These are phyloP conservation scores for Lepidochrysops patricia DNA, from an alignment of 2,888 invertebrate species.

Conservation along the genomic window DNA sequence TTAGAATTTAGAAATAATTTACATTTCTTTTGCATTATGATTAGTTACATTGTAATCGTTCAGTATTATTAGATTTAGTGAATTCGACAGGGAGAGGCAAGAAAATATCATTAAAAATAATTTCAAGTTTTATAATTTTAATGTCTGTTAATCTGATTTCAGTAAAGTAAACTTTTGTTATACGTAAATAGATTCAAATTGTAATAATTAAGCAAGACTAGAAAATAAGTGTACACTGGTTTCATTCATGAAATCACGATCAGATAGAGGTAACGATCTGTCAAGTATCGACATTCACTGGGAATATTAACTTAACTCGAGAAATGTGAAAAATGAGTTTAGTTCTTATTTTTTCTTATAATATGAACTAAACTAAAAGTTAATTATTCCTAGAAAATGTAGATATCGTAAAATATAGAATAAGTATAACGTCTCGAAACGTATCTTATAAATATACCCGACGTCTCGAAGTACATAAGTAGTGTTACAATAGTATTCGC, in stretches of 20 bases:
- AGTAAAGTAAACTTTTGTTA: neutral
- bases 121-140: neutral
- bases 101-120: too few species aligned
- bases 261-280: neutral
- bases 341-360: too few species aligned
- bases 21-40: neutral
- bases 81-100: too few species aligned
- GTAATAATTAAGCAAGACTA: neutral
- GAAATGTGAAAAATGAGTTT: too few species aligned
- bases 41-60: neutral
- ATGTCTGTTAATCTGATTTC: neutral
- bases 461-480: neutral
- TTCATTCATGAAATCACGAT: neutral
- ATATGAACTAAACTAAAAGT: too few species aligned
- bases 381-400: too few species aligned
- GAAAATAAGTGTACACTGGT: neutral
- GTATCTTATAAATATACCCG: neutral
- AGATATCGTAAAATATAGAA: neutral
- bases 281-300: too few species aligned
- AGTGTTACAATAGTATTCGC: neutral
- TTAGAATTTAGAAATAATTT: too few species aligned
- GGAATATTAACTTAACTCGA: too few species aligned
- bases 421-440: neutral
- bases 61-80: neutral
- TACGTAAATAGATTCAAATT: neutral